A percentile compares a stretch with the other conserved stretches of the same genome.
Conservation (phyloP, 2,797 vertebrate species). For the Eulemur rubriventer region DNA sequence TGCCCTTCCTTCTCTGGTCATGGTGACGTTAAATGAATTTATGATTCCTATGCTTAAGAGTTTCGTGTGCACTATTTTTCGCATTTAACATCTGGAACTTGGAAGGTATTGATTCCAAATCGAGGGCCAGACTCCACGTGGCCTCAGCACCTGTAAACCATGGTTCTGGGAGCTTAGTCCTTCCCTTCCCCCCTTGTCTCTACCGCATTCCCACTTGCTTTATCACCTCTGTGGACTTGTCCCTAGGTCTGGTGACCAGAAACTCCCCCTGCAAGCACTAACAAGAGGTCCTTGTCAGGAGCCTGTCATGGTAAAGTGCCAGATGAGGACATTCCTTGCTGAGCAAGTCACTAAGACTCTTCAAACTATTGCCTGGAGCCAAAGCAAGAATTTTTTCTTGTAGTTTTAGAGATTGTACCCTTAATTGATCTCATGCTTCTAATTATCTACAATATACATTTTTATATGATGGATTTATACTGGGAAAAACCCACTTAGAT, state of each 20-base stretch:
- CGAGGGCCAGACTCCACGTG: not conserved
- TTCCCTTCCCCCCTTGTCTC: not conserved
- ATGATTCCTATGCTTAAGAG: not conserved
- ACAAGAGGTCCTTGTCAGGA: not conserved
- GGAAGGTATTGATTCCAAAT: not conserved
- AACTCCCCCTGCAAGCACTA: not conserved
- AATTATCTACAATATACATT: not conserved
- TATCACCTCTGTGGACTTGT: not conserved
- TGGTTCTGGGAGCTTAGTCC: not conserved
- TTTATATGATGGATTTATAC: not conserved
- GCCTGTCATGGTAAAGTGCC: not conserved
- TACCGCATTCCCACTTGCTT: not conserved
- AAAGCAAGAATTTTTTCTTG: not conserved
- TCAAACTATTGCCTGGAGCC: not conserved
- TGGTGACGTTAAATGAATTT: slow-evolving; percentile 5
- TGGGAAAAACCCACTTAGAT: not conserved
- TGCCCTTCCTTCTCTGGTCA: not conserved
- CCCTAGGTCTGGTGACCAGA: not conserved
- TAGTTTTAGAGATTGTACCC: not conserved
- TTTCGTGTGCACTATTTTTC: not conserved
- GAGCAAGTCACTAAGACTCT: not conserved
- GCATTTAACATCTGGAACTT: not conserved
- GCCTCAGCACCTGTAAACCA: not conserved
- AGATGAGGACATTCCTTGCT: not conserved
- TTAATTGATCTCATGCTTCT: not conserved